A percentile compares a stretch with the other conserved stretches of the same genome.
phyloP scores from a whole-genome alignment of 2,888 invertebrate genomes.

The Ennomos fuscantarius region DNA sequence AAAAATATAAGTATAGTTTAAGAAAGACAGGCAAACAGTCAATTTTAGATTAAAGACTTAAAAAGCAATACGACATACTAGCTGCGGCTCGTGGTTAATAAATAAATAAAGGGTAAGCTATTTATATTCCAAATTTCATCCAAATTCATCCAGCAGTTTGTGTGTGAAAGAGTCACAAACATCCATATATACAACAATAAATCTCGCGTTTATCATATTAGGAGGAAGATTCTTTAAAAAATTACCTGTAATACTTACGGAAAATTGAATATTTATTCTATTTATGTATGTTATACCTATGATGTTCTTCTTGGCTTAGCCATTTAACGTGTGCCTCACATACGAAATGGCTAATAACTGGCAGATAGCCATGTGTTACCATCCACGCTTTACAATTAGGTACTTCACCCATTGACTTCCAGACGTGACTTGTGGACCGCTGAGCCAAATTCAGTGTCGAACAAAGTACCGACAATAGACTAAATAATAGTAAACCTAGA shows the following conservation, averaged over 20 bases:
- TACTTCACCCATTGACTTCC: constrained; percentile 58
- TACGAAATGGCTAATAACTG: constrained; percentile 71
- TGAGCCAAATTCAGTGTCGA: constrained; percentile 12
- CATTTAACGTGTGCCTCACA: constrained; percentile 65
- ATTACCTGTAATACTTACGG: background rate
- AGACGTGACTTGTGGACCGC: constrained; percentile 48
- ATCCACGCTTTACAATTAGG: constrained; percentile 36
- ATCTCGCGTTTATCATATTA: too few relatives aligned
- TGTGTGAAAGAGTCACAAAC: too few relatives aligned
- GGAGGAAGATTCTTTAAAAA: too few relatives aligned
- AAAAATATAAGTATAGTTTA: too few relatives aligned
- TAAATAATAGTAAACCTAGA: background rate
- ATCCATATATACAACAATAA: too few relatives aligned
- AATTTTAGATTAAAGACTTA: too few relatives aligned
- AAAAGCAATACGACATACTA: too few relatives aligned
- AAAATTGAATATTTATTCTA: background rate
- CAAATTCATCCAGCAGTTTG: too few relatives aligned
- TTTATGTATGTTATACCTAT: constrained; percentile 34
- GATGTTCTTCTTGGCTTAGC: constrained; percentile 51
- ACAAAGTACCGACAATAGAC: constrained; percentile 19
- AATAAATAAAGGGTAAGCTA: too few relatives aligned
- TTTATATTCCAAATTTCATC: too few relatives aligned
- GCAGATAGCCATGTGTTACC: constrained; percentile 49
- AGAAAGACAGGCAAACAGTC: too few relatives aligned
- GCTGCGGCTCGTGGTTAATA: too few relatives aligned